Evolutionary conservation across 2,113 vertebrate genomes (phyloP).

Genomic region (Paratilapia polleni): DNA sequence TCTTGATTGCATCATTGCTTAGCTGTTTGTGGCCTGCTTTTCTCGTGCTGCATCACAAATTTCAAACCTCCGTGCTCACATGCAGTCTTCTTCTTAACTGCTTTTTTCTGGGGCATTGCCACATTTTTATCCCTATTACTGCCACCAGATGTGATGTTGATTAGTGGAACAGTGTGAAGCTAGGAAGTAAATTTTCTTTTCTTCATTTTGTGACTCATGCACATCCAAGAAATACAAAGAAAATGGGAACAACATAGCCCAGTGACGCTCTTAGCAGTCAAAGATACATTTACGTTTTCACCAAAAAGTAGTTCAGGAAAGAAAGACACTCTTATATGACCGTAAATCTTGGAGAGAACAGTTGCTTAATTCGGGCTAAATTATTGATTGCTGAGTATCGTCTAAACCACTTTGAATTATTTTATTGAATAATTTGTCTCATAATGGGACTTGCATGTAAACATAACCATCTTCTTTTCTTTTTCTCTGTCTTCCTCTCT

Average conservation of each 20-base stretch:
- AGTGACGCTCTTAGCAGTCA: background rate
- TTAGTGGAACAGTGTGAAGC: background rate
- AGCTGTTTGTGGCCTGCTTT: background rate
- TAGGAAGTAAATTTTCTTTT: background rate
- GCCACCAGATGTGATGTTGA: background rate
- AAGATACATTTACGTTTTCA: background rate
- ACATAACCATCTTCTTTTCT: background rate
- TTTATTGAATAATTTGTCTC: background rate
- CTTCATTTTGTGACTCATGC: background rate
- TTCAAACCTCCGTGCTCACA: background rate
- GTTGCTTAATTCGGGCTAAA: background rate
- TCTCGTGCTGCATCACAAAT: rapidly evolving
- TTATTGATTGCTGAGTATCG: background rate
- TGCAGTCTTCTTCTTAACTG: too few relatives aligned
- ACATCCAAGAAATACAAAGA: background rate
- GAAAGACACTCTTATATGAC: background rate
- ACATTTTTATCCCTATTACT: background rate
- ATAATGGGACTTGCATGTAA: slow-evolving; percentile 21
- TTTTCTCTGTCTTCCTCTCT: background rate
- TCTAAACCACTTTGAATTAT: background rate
- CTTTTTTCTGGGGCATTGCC: background rate
- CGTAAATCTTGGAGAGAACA: too few relatives aligned
- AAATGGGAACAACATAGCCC: background rate
- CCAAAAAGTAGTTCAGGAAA: background rate
- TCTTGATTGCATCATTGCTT: too few relatives aligned